phyloP scores from a whole-genome alignment of 2,797 vertebrate species.

The Pangasius djambal region DNA sequence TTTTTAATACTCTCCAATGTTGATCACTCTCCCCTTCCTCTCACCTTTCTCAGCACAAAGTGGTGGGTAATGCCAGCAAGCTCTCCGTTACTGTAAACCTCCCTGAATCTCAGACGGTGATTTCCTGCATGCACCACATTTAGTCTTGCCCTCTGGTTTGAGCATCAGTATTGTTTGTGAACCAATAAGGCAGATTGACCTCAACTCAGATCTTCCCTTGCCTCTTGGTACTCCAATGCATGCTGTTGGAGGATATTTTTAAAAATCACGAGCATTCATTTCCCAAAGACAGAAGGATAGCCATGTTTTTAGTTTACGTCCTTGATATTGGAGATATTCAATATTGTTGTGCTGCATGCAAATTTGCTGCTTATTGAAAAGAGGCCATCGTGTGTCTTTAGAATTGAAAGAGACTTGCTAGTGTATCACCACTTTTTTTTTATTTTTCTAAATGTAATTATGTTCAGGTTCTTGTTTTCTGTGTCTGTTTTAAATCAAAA shows the following conservation, averaged over 20 bases:
- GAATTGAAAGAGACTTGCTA: slow-evolving; percentile 7
- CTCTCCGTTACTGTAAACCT: slow-evolving; percentile 60
- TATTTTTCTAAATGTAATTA: neutral
- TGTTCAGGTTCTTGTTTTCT: neutral
- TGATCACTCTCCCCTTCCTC: slow-evolving; percentile 51
- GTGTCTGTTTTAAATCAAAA: neutral
- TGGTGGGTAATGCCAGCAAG: slow-evolving; percentile 70
- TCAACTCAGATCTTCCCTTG: neutral
- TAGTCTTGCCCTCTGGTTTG: slow-evolving; percentile 36
- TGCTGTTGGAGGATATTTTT: neutral
- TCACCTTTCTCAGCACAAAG: slow-evolving; percentile 68
- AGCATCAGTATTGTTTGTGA: slow-evolving; percentile 11
- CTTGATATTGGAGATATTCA: neutral
- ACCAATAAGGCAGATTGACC: neutral
- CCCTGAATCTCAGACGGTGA: slow-evolving; percentile 68
- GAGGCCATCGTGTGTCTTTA: neutral
- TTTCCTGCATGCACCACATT: slow-evolving; percentile 66
- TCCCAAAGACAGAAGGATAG: neutral
- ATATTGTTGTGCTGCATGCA: slow-evolving; percentile 6
- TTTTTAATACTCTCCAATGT: slow-evolving; percentile 27
- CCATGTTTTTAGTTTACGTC: neutral
- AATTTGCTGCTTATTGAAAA: neutral
- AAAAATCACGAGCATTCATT: neutral
- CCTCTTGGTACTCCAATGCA: slow-evolving; percentile 10
- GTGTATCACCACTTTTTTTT: neutral